Percentiles rank a stretch among this genome's conserved stretches.
Evolutionary conservation across 2,888 invertebrate species (phyloP).

Genomic region (Scotopteryx bipunctaria): DNA sequence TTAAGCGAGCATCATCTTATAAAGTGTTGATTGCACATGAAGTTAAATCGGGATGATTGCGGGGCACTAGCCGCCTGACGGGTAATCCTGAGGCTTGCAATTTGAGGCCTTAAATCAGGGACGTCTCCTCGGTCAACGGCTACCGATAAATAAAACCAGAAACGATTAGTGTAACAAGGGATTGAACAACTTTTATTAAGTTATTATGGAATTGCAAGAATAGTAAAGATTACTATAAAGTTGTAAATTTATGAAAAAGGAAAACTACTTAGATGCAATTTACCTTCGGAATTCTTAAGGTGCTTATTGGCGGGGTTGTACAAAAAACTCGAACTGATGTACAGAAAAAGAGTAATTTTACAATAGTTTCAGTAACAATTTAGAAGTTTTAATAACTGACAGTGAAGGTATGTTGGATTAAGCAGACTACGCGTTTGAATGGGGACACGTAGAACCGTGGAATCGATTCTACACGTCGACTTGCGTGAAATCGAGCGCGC

Average conservation of each 20-base stretch:
- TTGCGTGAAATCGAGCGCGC: constrained; percentile 77
- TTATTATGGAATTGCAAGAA: constrained; percentile 44
- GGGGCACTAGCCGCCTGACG: constrained; percentile 61
- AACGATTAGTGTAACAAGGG: constrained; percentile 74
- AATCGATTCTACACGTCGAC: constrained; percentile 73
- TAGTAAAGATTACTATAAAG: background rate
- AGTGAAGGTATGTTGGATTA: constrained; percentile 13
- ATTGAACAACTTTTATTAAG: constrained; percentile 57
- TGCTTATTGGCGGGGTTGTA: no score
- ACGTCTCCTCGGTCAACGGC: constrained; percentile 56
- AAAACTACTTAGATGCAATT: no score
- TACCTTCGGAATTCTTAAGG: no score
- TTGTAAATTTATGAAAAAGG: no score
- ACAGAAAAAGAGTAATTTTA: no score
- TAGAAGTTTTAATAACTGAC: no score
- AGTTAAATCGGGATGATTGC: constrained; percentile 59
- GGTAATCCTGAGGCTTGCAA: constrained; percentile 68
- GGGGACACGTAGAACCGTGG: constrained; percentile 53
- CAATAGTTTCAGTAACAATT: no score
- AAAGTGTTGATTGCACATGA: constrained; percentile 46
- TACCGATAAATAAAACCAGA: constrained; percentile 77
- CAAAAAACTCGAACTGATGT: no score
- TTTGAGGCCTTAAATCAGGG: constrained; percentile 79
- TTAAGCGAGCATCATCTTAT: constrained; percentile 35
- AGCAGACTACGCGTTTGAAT: constrained; percentile 49